phyloP scores from a whole-genome alignment of 2,888 invertebrate genomes.

The Mellilla xanthometata region DNA sequence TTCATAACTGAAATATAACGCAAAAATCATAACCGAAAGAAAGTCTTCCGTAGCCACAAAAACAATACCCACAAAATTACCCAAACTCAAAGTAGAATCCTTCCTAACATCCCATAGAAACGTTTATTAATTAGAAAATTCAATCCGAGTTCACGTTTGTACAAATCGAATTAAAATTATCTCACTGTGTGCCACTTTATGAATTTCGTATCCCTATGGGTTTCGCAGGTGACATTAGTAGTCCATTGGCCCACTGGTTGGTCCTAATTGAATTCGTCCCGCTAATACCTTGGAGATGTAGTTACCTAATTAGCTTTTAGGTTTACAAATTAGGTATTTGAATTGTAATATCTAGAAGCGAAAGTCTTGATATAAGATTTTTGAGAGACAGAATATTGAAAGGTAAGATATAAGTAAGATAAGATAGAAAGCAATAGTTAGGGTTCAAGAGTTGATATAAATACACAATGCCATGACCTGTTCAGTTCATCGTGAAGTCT shows the following conservation, averaged over 20 bases:
- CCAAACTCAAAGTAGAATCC: neutral
- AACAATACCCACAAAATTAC: neutral
- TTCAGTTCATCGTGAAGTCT: too few relatives aligned
- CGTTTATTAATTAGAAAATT: constrained; percentile 19
- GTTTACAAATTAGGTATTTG: constrained; percentile 9
- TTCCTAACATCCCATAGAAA: neutral
- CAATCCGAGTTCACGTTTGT: constrained; percentile 24
- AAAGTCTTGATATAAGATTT: too few relatives aligned
- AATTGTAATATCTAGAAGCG: neutral
- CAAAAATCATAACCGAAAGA: too few relatives aligned
- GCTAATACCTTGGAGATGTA: constrained; percentile 16
- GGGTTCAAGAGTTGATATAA: too few relatives aligned
- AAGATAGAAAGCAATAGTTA: too few relatives aligned
- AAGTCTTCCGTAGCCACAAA: neutral
- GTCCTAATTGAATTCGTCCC: constrained; percentile 19
- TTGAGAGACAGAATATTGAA: too few relatives aligned
- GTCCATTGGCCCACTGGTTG: constrained; percentile 17
- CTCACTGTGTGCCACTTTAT: constrained; percentile 27
- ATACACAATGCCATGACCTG: too few relatives aligned
- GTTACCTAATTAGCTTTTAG: constrained; percentile 18
- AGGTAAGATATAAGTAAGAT: too few relatives aligned
- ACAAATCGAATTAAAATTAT: constrained; percentile 33
- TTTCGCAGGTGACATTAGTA: constrained; percentile 24
- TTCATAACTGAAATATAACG: too few relatives aligned
- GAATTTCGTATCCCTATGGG: constrained; percentile 32